These are phyloP conservation scores for Macrosoma leucophasiata DNA, from an alignment of 2,888 invertebrate species.

Conservation along the genomic window DNA sequence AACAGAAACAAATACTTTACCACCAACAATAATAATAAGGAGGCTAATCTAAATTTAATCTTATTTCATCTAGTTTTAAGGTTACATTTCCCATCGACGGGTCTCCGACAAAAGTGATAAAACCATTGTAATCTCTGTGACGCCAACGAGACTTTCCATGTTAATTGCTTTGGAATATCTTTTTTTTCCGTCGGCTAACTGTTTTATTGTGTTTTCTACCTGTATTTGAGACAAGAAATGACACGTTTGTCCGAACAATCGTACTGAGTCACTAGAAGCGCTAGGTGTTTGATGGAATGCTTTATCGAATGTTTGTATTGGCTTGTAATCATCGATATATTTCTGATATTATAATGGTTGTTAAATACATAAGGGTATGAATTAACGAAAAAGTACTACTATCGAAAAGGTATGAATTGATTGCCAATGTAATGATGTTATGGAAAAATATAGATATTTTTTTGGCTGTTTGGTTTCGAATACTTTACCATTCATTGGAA, in stretches of 20 bases:
- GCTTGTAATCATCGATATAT: too few relatives aligned
- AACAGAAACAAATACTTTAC: slow-evolving; percentile 62
- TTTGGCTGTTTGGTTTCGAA: too few relatives aligned
- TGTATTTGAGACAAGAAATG: slow-evolving; percentile 67
- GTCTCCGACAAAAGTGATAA: slow-evolving; percentile 55
- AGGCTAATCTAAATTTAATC: slow-evolving; percentile 27
- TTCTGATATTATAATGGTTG: too few relatives aligned
- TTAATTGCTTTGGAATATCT: slow-evolving; percentile 68
- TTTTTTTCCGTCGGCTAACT: slow-evolving; percentile 55
- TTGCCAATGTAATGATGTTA: too few relatives aligned
- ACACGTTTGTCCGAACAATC: too few relatives aligned
- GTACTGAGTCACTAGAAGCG: slow-evolving; percentile 40
- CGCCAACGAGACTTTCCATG: slow-evolving; percentile 63
- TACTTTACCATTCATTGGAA: too few relatives aligned
- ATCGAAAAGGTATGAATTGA: too few relatives aligned
- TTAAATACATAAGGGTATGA: too few relatives aligned
- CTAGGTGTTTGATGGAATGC: too few relatives aligned
- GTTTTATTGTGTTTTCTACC: slow-evolving; percentile 67
- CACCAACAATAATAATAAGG: slow-evolving; percentile 45
- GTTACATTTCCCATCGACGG: slow-evolving; percentile 24
- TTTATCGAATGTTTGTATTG: slow-evolving; percentile 24
- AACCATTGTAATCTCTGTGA: slow-evolving; percentile 71
- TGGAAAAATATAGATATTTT: too few relatives aligned
- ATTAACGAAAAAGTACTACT: too few relatives aligned
- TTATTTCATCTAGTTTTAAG: slow-evolving; percentile 29